Evolutionary conservation across 2,888 invertebrate species (phyloP).

Genomic region (Myopa testacea): DNA sequence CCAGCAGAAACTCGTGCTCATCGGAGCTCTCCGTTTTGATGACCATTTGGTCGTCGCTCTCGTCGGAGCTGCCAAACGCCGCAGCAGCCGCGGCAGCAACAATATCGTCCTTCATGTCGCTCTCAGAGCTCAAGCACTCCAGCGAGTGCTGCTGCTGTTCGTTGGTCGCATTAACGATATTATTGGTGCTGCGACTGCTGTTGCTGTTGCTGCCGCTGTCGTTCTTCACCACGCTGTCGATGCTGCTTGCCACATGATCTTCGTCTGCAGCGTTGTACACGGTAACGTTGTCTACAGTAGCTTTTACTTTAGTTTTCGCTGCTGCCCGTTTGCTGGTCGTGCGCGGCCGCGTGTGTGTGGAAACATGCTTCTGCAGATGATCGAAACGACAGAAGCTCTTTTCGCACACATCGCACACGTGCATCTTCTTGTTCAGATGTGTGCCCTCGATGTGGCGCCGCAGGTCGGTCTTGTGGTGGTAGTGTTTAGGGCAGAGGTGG

Average conservation of each 20-base stretch:
- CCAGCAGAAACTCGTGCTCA: constrained; percentile 23
- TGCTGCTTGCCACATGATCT: constrained; percentile 29
- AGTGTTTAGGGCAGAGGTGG: constrained; percentile 85
- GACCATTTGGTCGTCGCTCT: neutral
- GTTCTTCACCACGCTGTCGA: constrained; percentile 40
- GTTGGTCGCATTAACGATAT: neutral
- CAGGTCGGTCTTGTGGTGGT: constrained; percentile 91
- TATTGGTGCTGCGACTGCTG: constrained; percentile 46
- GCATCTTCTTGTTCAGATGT: constrained; percentile 88
- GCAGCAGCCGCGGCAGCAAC: constrained; percentile 10
- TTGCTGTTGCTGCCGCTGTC: constrained; percentile 12
- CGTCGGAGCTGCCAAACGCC: neutral
- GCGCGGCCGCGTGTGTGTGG: constrained; percentile 76
- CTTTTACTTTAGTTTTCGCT: constrained; percentile 28
- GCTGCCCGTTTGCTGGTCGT: constrained; percentile 46
- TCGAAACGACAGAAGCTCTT: constrained; percentile 92
- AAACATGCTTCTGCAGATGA: constrained; percentile 89
- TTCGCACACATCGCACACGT: constrained; percentile 82
- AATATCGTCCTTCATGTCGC: neutral
- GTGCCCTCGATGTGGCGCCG: constrained; percentile 84
- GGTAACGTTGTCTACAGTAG: constrained; percentile 11
- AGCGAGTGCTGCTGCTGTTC: constrained; percentile 39
- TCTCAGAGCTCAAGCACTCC: no score
- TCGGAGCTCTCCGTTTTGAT: constrained; percentile 18
- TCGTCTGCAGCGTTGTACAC: neutral